phyloP scores from a whole-genome alignment of 2,113 vertebrate genomes.

The Bos javanicus region DNA sequence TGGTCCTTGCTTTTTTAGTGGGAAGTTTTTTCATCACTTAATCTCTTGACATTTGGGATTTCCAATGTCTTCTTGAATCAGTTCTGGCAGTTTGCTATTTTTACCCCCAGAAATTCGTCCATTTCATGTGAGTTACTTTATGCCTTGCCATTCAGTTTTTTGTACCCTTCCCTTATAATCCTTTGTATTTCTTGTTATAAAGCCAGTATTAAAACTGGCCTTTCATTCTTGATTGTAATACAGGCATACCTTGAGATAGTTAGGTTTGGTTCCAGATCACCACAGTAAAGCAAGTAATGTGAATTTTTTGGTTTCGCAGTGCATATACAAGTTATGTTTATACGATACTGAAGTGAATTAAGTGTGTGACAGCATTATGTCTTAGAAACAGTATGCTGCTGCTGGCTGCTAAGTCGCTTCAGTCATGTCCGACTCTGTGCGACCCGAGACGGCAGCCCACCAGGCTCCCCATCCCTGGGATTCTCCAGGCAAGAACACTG shows the following conservation, averaged over 20 bases:
- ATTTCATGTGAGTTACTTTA: neutral
- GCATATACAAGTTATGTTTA: neutral
- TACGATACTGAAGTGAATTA: neutral
- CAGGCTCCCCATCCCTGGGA: neutral
- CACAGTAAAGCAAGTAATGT: neutral
- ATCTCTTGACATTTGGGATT: neutral
- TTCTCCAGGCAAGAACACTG: neutral
- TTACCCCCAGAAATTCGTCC: neutral
- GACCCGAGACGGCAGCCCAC: neutral
- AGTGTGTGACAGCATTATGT: neutral
- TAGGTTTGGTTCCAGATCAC: neutral
- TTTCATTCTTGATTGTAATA: constrained; percentile 2
- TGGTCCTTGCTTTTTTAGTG: neutral
- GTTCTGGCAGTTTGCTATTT: neutral
- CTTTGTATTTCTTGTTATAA: neutral
- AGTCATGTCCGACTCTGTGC: accelerated
- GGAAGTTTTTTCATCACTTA: neutral
- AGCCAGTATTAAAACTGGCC: neutral
- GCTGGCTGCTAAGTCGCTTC: neutral
- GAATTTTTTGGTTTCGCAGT: neutral
- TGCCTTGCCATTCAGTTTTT: neutral
- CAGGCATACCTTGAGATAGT: neutral
- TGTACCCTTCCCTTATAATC: neutral
- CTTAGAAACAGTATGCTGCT: neutral
- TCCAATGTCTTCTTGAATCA: neutral